These are phyloP conservation scores for Montipora capricornis DNA, from an alignment of 64 coral and sea anemone genomes.

Conservation along the genomic window DNA sequence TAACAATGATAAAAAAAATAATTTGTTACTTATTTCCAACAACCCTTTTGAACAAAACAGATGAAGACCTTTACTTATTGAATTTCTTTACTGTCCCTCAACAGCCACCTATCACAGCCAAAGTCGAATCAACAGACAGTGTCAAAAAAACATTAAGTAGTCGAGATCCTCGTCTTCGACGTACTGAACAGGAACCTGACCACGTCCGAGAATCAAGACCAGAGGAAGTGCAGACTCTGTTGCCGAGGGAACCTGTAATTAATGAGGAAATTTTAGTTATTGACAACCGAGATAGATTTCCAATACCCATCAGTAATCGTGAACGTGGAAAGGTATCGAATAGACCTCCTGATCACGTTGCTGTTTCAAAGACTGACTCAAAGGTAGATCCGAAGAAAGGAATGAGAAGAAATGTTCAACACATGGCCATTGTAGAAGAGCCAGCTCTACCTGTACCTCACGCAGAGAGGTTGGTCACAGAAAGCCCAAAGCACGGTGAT, in stretches of 20 bases:
- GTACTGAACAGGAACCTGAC: slow-evolving; percentile 63
- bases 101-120: slow-evolving; percentile 53
- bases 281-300: neutral
- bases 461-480: slow-evolving; percentile 11
- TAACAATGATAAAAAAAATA: no score
- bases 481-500: slow-evolving; percentile 41
- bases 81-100: neutral
- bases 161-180: slow-evolving; percentile 85
- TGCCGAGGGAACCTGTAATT: neutral
- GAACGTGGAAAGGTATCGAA: neutral
- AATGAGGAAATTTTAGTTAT: neutral
- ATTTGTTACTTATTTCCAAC: no score
- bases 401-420: slow-evolving; percentile 18
- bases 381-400: neutral
- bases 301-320: neutral
- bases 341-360: neutral
- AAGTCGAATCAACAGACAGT: slow-evolving; percentile 54
- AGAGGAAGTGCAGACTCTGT: neutral
- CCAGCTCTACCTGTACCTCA: neutral
- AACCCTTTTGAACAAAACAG: no score
- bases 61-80: neutral
- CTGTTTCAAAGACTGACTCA: neutral
- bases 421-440: neutral
- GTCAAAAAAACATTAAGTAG: slow-evolving; percentile 7
- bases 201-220: slow-evolving; percentile 21